phyloP scores from a whole-genome alignment of 1,140 invertebrate species.

The Leptopilina clavipes region DNA sequence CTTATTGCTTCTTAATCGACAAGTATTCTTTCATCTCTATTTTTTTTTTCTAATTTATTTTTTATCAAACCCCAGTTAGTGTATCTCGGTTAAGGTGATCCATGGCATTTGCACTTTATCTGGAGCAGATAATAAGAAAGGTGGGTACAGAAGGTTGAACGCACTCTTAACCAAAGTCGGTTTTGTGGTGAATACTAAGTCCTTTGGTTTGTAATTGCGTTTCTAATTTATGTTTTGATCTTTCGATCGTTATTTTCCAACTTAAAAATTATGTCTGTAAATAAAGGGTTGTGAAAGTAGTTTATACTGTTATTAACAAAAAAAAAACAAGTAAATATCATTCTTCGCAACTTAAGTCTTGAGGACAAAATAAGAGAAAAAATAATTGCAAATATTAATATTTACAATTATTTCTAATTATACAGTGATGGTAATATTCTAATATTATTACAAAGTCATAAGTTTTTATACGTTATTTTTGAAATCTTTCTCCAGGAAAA shows the following conservation, averaged over 20 bases:
- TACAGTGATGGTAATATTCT: no score
- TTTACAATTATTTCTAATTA: no score
- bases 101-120: slow-evolving; percentile 34
- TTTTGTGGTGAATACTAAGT: not conserved
- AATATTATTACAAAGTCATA: no score
- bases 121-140: slow-evolving; percentile 15
- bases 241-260: no score
- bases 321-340: no score
- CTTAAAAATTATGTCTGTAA: no score
- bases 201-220: not conserved
- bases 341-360: no score
- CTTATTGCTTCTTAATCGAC: slow-evolving; percentile 53
- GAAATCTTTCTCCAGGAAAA: no score
- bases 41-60: slow-evolving; percentile 39
- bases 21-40: slow-evolving; percentile 38
- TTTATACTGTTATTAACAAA: not conserved
- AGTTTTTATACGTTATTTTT: no score
- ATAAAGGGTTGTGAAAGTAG: slow-evolving; percentile 7
- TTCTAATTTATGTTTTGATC: slow-evolving; percentile 12
- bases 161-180: not conserved
- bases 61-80: slow-evolving; percentile 34
- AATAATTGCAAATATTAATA: no score
- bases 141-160: not conserved
- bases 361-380: no score
- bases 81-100: slow-evolving; percentile 37